phyloP scores from a whole-genome alignment of 2,888 invertebrate species.

The Lepidonotus clava region DNA sequence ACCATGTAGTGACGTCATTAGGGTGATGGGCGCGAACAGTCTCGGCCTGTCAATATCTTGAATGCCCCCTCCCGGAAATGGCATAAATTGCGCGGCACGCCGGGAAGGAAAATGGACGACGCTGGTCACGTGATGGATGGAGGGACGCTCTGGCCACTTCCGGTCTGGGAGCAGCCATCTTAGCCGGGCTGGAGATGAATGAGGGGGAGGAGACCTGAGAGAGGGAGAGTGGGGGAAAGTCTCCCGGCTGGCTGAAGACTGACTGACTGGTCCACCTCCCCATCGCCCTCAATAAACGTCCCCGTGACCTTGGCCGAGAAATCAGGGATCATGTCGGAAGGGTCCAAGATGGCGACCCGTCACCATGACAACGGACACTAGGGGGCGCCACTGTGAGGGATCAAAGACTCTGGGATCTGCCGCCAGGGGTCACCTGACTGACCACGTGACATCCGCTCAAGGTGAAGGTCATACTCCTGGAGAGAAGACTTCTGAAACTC shows the following conservation, averaged over 20 bases:
- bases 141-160: conserved; percentile 47
- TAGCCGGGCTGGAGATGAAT: conserved; percentile 18
- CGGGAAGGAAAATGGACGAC: conserved; percentile 27
- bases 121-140: conserved; percentile 45
- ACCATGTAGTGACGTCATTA: not conserved
- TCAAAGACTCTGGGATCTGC: not conserved
- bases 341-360: not conserved
- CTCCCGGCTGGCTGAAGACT: too few species aligned
- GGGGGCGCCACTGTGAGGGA: not conserved
- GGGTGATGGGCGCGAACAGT: not conserved
- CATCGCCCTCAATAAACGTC: not conserved
- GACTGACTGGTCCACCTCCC: not conserved
- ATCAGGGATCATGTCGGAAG: not conserved
- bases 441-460: conserved; percentile 2
- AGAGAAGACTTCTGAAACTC: too few species aligned
- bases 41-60: conserved; percentile 45
- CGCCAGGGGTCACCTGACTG: not conserved
- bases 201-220: not conserved
- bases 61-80: conserved; percentile 49
- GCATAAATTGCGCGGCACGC: conserved; percentile 19
- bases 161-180: conserved; percentile 39
- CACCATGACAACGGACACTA: not conserved
- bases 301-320: not conserved
- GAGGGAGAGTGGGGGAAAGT: too few species aligned
- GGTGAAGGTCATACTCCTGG: not conserved